These are phyloP conservation scores for Puntigrus tetrazona DNA, from an alignment of 2,113 vertebrate species.

Conservation along the genomic window DNA sequence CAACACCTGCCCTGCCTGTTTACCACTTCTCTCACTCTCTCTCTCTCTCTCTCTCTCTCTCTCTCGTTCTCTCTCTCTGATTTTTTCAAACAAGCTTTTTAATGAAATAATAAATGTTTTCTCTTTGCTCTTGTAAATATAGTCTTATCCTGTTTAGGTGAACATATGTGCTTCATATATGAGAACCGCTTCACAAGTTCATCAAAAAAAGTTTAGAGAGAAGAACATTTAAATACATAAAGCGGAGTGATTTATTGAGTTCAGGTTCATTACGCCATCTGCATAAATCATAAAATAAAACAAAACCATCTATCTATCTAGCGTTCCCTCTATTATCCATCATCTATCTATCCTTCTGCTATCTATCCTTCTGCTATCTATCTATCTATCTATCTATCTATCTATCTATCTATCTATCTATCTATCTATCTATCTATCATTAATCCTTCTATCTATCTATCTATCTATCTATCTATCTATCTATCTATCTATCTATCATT, in stretches of 20 bases:
- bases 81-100: slow-evolving; percentile 53
- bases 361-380: too few relatives aligned
- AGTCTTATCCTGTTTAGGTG: slow-evolving; percentile 40
- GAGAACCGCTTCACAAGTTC: slow-evolving; percentile 35
- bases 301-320: too few relatives aligned
- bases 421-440: too few relatives aligned
- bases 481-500: too few relatives aligned
- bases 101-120: slow-evolving; percentile 56
- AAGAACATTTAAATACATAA: not conserved
- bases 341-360: too few relatives aligned
- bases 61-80: slow-evolving; percentile 31
- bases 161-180: slow-evolving; percentile 32
- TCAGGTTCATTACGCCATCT: not conserved
- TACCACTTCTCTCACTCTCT: slow-evolving; percentile 87
- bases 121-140: slow-evolving; percentile 50
- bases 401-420: too few relatives aligned
- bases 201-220: slow-evolving; percentile 15
- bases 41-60: slow-evolving; percentile 29
- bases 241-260: not conserved
- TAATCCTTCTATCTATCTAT: too few relatives aligned
- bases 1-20: slow-evolving; percentile 99
- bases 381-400: too few relatives aligned
- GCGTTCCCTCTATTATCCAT: too few relatives aligned
- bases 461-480: too few relatives aligned
- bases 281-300: not conserved